Conservation (phyloP, 2,113 vertebrate species). For the Bubo blakistoni region DNA sequence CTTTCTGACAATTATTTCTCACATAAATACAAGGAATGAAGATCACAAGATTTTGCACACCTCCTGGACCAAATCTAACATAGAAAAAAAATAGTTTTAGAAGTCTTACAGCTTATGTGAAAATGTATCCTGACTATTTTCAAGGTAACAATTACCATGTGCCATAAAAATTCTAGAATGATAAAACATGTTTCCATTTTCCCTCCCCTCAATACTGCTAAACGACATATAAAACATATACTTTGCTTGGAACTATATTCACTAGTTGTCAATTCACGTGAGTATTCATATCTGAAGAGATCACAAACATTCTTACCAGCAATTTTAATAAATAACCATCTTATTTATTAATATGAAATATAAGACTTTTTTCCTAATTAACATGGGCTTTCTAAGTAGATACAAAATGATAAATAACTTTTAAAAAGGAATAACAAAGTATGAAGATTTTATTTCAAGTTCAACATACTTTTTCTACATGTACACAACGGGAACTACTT, state of each 20-base stretch:
- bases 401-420: background rate
- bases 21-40: background rate
- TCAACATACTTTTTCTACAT: background rate
- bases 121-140: background rate
- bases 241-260: background rate
- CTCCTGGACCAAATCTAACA: background rate
- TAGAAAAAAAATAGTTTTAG: background rate
- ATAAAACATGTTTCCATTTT: background rate
- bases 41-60: background rate
- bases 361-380: background rate
- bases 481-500: background rate
- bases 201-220: background rate
- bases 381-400: background rate
- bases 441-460: background rate
- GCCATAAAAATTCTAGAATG: background rate
- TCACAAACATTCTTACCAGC: background rate
- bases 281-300: background rate
- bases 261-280: background rate
- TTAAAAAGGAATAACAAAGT: background rate
- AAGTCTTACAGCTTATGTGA: background rate
- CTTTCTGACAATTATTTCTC: background rate
- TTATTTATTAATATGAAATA: background rate
- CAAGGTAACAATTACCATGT: background rate
- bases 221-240: background rate
- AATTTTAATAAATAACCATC: background rate